Evolutionary conservation across 2,113 vertebrate genomes (phyloP).

Genomic region (Falcunculus frontatus): DNA sequence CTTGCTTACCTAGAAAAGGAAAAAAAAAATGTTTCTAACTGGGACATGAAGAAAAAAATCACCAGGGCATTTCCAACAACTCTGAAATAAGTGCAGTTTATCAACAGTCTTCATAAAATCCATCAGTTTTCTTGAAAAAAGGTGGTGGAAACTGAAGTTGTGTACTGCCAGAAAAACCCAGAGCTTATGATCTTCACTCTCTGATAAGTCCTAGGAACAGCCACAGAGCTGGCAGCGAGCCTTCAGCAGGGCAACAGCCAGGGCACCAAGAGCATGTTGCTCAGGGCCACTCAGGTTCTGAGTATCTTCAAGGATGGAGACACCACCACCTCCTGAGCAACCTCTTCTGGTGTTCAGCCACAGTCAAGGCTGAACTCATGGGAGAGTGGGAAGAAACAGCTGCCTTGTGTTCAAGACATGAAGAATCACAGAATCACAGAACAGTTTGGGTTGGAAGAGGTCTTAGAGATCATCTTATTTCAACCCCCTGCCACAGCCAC

Average conservation of each 20-base stretch:
- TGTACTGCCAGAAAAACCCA: not conserved
- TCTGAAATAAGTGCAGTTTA: not conserved
- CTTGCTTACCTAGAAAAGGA: not conserved
- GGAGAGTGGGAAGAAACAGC: not conserved
- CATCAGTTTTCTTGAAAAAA: not conserved
- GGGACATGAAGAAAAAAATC: not conserved
- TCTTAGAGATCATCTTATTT: not conserved
- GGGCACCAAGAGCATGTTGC: accelerated
- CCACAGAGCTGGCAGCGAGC: not conserved
- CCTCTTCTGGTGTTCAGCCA: not conserved
- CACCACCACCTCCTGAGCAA: not conserved
- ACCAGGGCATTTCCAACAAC: not conserved
- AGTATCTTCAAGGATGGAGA: not conserved
- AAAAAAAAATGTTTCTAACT: not conserved
- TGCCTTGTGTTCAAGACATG: not conserved
- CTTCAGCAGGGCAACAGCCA: not conserved
- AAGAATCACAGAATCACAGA: not conserved
- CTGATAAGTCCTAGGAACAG: not conserved
- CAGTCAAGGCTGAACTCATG: not conserved
- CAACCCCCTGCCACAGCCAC: not conserved
- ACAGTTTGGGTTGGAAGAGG: not conserved
- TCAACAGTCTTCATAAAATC: not conserved
- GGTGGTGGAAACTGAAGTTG: not conserved
- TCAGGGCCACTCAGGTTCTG: not conserved
- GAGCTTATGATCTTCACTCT: not conserved